Conservation (phyloP, 1,140 invertebrate species). For the Neodiprion virginianus region DNA sequence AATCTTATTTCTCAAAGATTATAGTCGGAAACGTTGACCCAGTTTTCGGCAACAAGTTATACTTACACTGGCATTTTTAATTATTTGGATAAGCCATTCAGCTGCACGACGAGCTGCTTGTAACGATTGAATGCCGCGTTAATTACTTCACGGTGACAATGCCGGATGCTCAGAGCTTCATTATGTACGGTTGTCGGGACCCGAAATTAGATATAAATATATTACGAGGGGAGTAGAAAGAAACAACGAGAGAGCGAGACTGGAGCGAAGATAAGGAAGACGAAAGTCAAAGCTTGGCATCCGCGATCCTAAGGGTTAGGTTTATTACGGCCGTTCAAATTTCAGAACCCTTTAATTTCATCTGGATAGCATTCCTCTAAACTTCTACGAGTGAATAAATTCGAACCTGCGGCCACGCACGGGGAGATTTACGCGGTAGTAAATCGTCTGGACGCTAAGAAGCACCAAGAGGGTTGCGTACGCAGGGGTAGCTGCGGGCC, state of each 20-base stretch:
- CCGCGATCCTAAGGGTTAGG: too few species aligned
- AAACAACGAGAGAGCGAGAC: background rate
- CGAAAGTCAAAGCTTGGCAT: background rate
- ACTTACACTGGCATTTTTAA: too few species aligned
- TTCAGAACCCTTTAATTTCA: too few species aligned
- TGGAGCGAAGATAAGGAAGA: background rate
- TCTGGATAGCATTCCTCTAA: too few species aligned
- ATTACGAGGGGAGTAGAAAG: background rate
- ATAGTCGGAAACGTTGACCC: too few species aligned
- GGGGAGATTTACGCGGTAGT: slow-evolving; percentile 1
- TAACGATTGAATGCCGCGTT: background rate
- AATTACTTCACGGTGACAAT: background rate
- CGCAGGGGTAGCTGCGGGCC: background rate
- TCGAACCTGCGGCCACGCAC: too few species aligned
- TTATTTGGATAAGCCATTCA: background rate
- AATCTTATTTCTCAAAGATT: too few species aligned
- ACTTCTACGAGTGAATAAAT: too few species aligned
- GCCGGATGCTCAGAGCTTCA: background rate
- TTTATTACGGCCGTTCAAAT: too few species aligned
- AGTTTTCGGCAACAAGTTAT: too few species aligned
- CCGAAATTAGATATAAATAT: background rate
- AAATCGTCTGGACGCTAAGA: background rate
- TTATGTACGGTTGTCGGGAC: background rate
- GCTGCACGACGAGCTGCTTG: background rate
- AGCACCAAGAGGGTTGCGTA: too few species aligned